Percentiles rank a stretch among this genome's conserved stretches.
These are phyloP conservation scores for Acomys russatus DNA, from an alignment of 2,797 vertebrate genomes.

Conservation along the genomic window DNA sequence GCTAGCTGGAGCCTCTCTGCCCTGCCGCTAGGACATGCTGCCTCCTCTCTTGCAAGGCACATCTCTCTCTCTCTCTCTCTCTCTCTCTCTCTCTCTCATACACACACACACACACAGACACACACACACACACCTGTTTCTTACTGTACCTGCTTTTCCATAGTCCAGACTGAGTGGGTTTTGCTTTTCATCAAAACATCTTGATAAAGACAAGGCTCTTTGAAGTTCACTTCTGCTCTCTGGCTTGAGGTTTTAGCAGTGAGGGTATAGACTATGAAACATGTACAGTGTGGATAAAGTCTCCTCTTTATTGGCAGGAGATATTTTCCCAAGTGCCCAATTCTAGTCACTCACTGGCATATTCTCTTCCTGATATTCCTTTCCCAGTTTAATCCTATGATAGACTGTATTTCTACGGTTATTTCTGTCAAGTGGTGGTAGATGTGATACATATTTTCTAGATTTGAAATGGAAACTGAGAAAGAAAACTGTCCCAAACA, in stretches of 20 bases:
- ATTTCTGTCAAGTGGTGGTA: conserved; percentile 45
- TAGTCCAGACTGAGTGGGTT: background rate
- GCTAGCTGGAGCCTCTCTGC: background rate
- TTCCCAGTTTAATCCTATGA: background rate
- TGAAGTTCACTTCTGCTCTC: background rate
- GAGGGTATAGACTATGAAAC: background rate
- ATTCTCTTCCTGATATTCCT: conserved; percentile 22
- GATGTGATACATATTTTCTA: background rate
- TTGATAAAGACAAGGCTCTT: background rate
- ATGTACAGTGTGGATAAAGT: background rate
- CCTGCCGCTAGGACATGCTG: too few relatives aligned
- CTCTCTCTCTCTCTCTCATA: too few relatives aligned
- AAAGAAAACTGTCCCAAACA: conserved; percentile 65
- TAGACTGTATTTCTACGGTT: background rate
- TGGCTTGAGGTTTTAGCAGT: conserved; percentile 1
- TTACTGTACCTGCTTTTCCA: background rate
- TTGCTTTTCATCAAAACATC: background rate
- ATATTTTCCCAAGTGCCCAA: conserved; percentile 22
- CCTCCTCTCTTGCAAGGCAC: background rate
- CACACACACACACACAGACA: too few relatives aligned
- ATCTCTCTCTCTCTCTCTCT: background rate
- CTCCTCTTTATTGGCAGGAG: conserved; percentile 9
- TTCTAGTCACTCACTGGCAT: conserved; percentile 10
- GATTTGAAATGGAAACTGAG: conserved; percentile 66
- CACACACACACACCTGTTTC: too few relatives aligned